Evolutionary conservation across 2,888 invertebrate species (phyloP).

Genomic region (Clivina fossor): DNA sequence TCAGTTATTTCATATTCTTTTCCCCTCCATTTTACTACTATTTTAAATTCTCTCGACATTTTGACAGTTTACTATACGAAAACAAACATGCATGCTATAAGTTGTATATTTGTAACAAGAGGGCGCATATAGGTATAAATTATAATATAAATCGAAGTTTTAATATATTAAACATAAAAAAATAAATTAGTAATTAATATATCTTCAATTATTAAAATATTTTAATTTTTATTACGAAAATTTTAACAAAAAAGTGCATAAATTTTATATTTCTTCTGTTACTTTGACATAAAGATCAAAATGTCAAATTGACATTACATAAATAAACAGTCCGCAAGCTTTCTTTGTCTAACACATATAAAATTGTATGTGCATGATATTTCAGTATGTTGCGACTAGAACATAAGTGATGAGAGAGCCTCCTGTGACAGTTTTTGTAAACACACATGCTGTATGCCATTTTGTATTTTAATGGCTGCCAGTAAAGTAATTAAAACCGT

Average conservation of each 20-base stretch:
- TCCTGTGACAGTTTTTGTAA: constrained; percentile 18
- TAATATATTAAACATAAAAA: not conserved
- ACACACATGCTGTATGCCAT: constrained; percentile 27
- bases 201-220: not conserved
- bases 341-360: not conserved
- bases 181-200: not conserved
- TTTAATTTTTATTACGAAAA: not conserved
- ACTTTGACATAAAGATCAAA: constrained; percentile 11
- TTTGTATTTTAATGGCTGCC: constrained; percentile 30
- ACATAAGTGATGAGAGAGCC: constrained; percentile 3
- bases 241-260: not conserved
- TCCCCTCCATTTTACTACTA: constrained; percentile 91
- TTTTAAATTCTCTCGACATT: constrained; percentile 45
- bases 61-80: not conserved
- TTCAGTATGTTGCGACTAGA: not conserved
- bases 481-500: constrained; percentile 23
- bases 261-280: constrained; percentile 4
- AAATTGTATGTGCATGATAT: not conserved
- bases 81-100: too few species aligned
- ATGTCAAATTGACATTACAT: constrained; percentile 19
- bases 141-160: not conserved
- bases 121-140: too few species aligned
- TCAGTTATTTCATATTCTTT: constrained; percentile 81
- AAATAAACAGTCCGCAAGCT: not conserved
- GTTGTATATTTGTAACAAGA: too few species aligned